Evolutionary conservation across 2,113 vertebrate species (phyloP).

Genomic region (Pheucticus melanocephalus): DNA sequence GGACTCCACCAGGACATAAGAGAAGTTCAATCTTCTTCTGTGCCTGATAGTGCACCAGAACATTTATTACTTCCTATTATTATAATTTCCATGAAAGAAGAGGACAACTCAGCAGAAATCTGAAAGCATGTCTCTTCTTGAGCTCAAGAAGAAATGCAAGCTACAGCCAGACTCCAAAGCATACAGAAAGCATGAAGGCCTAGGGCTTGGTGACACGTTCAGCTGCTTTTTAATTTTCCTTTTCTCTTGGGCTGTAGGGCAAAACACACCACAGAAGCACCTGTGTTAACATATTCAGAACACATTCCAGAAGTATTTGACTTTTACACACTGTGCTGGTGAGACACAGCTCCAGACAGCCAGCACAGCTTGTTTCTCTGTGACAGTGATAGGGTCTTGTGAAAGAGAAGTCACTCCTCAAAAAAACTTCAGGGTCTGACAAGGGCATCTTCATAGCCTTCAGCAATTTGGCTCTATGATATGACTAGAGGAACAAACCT

Average conservation of each 20-base stretch:
- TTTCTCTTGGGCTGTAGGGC: not conserved
- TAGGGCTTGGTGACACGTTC: not conserved
- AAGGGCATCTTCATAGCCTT: not conserved
- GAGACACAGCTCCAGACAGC: not conserved
- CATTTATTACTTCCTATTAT: not conserved
- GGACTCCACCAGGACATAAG: not conserved
- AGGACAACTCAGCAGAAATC: not conserved
- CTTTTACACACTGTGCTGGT: not conserved
- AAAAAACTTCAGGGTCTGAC: not conserved
- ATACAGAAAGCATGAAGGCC: not conserved
- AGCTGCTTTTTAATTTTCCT: not conserved
- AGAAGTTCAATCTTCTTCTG: not conserved
- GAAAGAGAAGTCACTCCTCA: not conserved
- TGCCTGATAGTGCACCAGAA: not conserved
- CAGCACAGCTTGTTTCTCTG: not conserved
- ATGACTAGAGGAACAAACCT: not conserved
- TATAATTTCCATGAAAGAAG: not conserved
- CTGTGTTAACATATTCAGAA: not conserved
- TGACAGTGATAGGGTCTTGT: fast-evolving
- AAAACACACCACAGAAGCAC: not conserved
- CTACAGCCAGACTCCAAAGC: not conserved
- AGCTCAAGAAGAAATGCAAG: not conserved
- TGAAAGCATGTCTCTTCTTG: not conserved
- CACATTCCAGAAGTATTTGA: fast-evolving
- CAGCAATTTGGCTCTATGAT: fast-evolving